These are phyloP conservation scores for Lithophane ornitopus DNA, from an alignment of 2,888 invertebrate genomes.

Conservation along the genomic window DNA sequence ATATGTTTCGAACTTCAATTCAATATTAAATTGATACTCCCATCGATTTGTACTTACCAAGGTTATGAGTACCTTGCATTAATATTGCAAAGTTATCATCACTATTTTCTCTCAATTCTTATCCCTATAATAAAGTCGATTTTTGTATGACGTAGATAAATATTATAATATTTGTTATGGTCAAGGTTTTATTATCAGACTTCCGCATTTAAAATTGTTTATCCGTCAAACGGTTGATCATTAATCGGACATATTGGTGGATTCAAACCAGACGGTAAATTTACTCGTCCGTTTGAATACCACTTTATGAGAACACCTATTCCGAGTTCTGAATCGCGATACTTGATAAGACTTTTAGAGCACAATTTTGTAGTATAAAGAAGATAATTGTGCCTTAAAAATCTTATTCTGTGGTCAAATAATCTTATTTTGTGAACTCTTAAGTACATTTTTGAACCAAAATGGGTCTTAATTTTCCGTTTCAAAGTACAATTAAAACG, in stretches of 20 bases:
- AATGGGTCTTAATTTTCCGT: not conserved
- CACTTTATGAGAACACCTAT: constrained; percentile 41
- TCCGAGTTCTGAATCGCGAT: not conserved
- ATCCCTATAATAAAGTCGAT: not conserved
- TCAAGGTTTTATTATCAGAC: constrained; percentile 1
- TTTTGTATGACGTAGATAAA: not conserved
- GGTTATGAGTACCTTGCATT: not conserved
- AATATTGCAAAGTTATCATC: not conserved
- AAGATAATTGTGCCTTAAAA: not conserved
- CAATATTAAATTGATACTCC: not conserved
- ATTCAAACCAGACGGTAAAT: constrained; percentile 26
- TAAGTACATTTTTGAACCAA: not conserved
- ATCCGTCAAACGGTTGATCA: constrained; percentile 49
- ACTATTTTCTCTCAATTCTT: not conserved
- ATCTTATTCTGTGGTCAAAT: not conserved
- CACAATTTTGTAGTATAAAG: not conserved
- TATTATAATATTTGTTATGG: not conserved
- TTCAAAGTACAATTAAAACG: too few relatives aligned
- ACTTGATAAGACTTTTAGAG: not conserved
- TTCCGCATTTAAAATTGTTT: constrained; percentile 9
- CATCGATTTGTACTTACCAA: constrained; percentile 5
- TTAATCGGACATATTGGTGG: constrained; percentile 35
- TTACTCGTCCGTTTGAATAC: constrained; percentile 22
- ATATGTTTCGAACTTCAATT: constrained; percentile 4
- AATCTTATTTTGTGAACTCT: not conserved